Base-by-base conservation (phyloP, 2,888 invertebrate species). In the Ectemnius lituratus region DNA sequence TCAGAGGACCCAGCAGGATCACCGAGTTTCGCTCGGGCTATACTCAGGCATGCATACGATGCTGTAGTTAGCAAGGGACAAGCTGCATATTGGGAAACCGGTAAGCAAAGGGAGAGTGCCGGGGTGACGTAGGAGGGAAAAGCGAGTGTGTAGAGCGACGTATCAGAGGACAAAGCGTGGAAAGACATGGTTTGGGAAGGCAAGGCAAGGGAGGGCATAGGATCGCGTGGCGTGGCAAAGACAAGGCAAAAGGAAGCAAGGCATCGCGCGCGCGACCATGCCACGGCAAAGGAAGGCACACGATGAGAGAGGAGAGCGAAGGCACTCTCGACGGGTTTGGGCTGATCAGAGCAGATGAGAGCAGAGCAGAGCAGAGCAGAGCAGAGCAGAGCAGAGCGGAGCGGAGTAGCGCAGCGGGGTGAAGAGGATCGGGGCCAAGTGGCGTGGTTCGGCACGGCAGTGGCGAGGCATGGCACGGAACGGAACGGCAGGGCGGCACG, bases 81-180 rank as follows among this genome's bases (percentile, higher is more conserved):
- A 16, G 52, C 16, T 11, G n/a, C 52, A 16, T 52, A 52, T 16
- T 52, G 52, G 52, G 8, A 52, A 52, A 11, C 3, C 73, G 66
- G 13, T 64, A 70, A 71, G 62, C 46, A 66, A 71, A 71, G 74
- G 70, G 78, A 70, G 78, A 63, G 71, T 75, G 70, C 47, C 67
- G 60, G 18, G 76, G 71, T 76, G 75, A 76, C 8, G 52, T 13
- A 52, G 37, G 37, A 37, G 16, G 16, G 52, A 16, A 52, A 52
- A 52, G 14, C 52, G 16, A 52, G 6, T 37, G 37, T 37, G 11
- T 37, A 11, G 14, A 16, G 52, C 16, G 8, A 13, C 52, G 52
- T 16, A 16, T 1, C 52, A 52, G 52, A 52, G 16, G 52, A 16
- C 52, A 52, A 52, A 52, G 60, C 3, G 46, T 13, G 28, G 18